These are phyloP conservation scores for Gracilinanus agilis DNA, from an alignment of 2,113 vertebrate genomes.

Conservation along the genomic window DNA sequence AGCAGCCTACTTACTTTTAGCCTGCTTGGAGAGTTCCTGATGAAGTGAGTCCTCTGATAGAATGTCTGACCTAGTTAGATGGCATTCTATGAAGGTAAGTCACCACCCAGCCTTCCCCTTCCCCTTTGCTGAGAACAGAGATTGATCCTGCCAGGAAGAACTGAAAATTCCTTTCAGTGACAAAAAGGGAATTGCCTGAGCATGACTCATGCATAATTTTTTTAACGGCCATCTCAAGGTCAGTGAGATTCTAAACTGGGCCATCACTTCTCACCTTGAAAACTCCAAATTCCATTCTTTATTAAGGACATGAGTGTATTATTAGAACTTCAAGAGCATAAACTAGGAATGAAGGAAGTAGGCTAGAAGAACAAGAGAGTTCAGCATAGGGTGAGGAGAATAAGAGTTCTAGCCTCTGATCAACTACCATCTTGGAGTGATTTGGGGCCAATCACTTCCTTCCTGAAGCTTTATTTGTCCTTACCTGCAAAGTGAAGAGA, in stretches of 20 bases:
- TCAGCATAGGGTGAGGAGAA: not conserved
- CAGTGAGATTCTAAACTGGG: not conserved
- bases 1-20: constrained; percentile 48
- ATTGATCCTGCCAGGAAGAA: not conserved
- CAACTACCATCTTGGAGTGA: not conserved
- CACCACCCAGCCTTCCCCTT: constrained; percentile 19
- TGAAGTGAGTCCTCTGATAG: constrained; percentile 50
- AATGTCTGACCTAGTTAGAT: constrained; percentile 55
- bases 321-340: not conserved
- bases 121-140: not conserved
- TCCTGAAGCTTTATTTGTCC: not conserved
- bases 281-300: not conserved
- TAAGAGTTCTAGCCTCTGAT: not conserved
- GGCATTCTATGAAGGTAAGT: constrained; percentile 64
- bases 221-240: not conserved
- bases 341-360: not conserved
- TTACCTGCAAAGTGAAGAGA: not conserved
- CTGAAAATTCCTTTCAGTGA: constrained; percentile 14
- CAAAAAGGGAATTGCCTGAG: not conserved
- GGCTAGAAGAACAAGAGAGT: not conserved
- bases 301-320: not conserved
- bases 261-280: not conserved
- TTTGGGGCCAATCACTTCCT: not conserved
- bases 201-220: not conserved
- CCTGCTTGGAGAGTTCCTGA: constrained; percentile 50